Evolutionary conservation across 2,113 vertebrate genomes (phyloP), one percentile per base, ranked within the genome.

Genomic region (Cyanoramphus novaezelandiae): DNA sequence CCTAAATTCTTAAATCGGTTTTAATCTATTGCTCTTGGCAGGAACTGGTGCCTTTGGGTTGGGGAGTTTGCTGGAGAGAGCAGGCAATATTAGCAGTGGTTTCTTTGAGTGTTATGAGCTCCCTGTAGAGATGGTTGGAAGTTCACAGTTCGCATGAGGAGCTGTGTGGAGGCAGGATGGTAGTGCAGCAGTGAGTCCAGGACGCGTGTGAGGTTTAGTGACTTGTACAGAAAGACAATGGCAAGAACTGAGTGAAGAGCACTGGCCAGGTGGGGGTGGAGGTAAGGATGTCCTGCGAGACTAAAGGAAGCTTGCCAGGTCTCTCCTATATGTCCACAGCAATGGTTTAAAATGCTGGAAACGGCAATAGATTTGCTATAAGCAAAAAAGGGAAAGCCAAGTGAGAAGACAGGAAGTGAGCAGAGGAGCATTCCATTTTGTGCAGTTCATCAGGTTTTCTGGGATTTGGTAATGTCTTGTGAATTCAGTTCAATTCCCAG

Each of bases 11-110:
- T 95, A 74, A 88, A 94, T 67, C 33, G 27, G 37, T 93, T 77
- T 94, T 93, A 93, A 87, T 92, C 57, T 97, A 94, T 97, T 97
- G 74, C 57, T 89, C 18, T 96, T 96, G 96, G 96, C 93, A 91
- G 50, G 31, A 37, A 63, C 76, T 37, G 35, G 31, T 93, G 88
- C 83, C 49, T 93, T 96, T 89, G 81, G 69, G 41, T 84, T 87
- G 88, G 49, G 77, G 83, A 93, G 64, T 59, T 94, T 95, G 85
- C 46, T 94, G 86, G 80, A 96, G 74, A 82, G 80, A 85, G 47
- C 83, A 95, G 60, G 69, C 81, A 72, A 6, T 65, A 49, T 82
- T 93, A 94, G 83, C 87, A 96, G 93, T 89, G 88, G 86, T 93
- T 94, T 92, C 53, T 86, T 71, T 72, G 82, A 86, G 49, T 50